phyloP scores from a whole-genome alignment of 2,797 vertebrate species.

The Sorex maritimensis region DNA sequence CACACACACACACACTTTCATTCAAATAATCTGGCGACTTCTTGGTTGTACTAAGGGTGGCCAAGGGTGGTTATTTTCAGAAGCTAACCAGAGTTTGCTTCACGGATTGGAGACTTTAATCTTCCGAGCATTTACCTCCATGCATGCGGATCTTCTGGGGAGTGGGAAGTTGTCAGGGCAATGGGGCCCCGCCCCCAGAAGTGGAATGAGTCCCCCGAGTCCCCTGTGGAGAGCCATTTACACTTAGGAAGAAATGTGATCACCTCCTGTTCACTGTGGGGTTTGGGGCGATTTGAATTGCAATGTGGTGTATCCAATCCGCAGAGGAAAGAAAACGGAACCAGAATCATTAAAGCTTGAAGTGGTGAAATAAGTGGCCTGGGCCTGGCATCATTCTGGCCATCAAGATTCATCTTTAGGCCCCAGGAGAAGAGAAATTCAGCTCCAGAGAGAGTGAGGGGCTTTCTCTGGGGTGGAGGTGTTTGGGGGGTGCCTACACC shows the following conservation, averaged over 20 bases:
- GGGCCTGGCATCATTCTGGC: conserved; percentile 73
- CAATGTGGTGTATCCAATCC: conserved; percentile 81
- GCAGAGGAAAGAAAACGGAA: conserved; percentile 80
- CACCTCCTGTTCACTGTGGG: conserved; percentile 75
- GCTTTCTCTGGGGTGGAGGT: neutral
- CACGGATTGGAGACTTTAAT: conserved; percentile 71
- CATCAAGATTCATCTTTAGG: conserved; percentile 87
- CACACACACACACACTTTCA: neutral
- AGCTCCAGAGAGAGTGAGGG: neutral
- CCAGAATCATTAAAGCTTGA: conserved; percentile 75
- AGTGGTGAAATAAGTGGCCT: conserved; percentile 86
- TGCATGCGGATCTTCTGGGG: conserved; percentile 68
- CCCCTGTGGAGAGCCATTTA: conserved; percentile 81
- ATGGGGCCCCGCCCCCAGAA: neutral
- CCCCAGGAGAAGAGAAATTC: conserved; percentile 51
- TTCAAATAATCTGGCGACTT: conserved; percentile 41
- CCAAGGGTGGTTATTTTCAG: conserved; percentile 69
- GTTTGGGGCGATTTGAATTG: conserved; percentile 84
- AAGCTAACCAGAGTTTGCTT: conserved; percentile 67
- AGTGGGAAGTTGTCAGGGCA: conserved; percentile 68
- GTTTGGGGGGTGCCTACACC: conserved; percentile 5
- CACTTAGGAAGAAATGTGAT: conserved; percentile 83
- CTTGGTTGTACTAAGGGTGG: neutral
- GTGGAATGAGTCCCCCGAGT: conserved; percentile 46
- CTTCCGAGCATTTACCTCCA: conserved; percentile 77